Conservation (phyloP, 2,888 invertebrate species). For the Torymus tubicola region DNA sequence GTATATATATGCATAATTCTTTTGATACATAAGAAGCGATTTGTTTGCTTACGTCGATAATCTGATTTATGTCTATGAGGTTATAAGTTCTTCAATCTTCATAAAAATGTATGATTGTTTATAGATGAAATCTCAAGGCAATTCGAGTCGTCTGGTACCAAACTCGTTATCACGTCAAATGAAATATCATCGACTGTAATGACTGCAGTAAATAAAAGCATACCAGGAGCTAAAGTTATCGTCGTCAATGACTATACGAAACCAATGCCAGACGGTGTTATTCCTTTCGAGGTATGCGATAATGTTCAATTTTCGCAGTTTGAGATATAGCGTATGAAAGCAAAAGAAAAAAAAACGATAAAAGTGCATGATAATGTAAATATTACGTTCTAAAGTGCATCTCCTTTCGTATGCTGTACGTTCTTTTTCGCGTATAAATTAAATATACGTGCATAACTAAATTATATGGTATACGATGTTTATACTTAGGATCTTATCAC, state of each 20-base stretch:
- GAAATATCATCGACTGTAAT: constrained; percentile 78
- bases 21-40: too few species aligned
- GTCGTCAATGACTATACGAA: constrained; percentile 71
- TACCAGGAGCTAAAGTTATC: constrained; percentile 63
- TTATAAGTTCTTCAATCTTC: too few species aligned
- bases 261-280: constrained; percentile 78
- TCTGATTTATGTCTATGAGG: too few species aligned
- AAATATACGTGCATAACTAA: too few species aligned
- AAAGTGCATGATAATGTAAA: too few species aligned
- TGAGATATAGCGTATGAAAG: too few species aligned
- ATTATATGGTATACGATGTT: too few species aligned
- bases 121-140: constrained; percentile 85
- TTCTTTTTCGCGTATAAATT: too few species aligned
- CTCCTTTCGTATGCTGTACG: too few species aligned
- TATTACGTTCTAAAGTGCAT: too few species aligned
- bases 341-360: too few species aligned
- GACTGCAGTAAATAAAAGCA: constrained; percentile 71
- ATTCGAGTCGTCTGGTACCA: constrained; percentile 80
- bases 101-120: constrained; percentile 4
- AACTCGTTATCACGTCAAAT: constrained; percentile 81
- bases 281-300: constrained; percentile 79
- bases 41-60: too few species aligned
- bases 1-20: neutral
- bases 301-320: neutral
- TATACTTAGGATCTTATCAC: constrained; percentile 66